These are phyloP conservation scores for Trachurus trachurus DNA, from an alignment of 2,797 vertebrate genomes.

Conservation along the genomic window DNA sequence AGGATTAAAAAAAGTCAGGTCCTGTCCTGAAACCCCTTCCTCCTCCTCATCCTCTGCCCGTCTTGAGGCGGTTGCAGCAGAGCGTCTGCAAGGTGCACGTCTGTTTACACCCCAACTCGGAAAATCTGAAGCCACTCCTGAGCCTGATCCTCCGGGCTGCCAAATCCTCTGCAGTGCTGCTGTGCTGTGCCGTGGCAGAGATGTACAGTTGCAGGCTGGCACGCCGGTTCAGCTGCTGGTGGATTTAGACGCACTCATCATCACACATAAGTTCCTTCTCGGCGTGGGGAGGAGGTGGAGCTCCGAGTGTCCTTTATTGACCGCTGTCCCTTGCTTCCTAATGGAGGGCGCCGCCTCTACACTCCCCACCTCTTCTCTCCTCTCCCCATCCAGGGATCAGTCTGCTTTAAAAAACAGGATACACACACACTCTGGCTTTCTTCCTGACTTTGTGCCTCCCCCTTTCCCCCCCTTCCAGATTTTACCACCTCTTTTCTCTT, in stretches of 20 bases:
- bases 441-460: constrained; percentile 25
- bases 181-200: constrained; percentile 58
- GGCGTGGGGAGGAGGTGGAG: constrained; percentile 70
- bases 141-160: constrained; percentile 63
- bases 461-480: constrained; percentile 2
- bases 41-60: constrained; percentile 48
- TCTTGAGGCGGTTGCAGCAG: constrained; percentile 61
- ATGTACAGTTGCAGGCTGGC: constrained; percentile 52
- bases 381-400: constrained; percentile 48
- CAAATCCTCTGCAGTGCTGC: constrained; percentile 80
- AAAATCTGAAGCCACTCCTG: constrained; percentile 52
- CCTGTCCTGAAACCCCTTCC: constrained; percentile 20
- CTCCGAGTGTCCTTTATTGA: constrained; percentile 76
- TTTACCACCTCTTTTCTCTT: constrained; percentile 11
- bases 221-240: constrained; percentile 59
- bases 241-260: constrained; percentile 68
- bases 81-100: constrained; percentile 31
- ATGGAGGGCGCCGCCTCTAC: constrained; percentile 52
- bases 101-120: constrained; percentile 56
- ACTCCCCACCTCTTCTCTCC: constrained; percentile 48
- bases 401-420: constrained; percentile 56
- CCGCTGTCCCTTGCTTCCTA: constrained; percentile 66
- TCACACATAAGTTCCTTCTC: constrained; percentile 72
- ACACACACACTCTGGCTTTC: constrained; percentile 16
- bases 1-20: constrained; percentile 57